Evolutionary conservation across 2,888 invertebrate genomes (phyloP), one percentile per base, ranked within the genome.

Genomic region (Sceliomorpha sp.): DNA sequence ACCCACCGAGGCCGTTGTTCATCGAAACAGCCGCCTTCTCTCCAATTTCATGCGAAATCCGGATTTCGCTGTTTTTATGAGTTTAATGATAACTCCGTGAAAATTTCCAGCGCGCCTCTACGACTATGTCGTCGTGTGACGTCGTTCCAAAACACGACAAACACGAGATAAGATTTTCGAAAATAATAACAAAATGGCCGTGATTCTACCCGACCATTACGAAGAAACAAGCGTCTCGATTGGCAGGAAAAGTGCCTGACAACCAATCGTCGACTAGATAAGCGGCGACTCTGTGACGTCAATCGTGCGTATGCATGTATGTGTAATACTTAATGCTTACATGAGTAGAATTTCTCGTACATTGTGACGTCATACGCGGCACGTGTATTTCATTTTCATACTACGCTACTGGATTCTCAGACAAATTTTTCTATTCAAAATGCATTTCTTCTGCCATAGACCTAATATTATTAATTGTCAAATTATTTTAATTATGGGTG

Each of bases 131-230:
- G 36, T 48, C 32, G 69, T 74, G 67, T 71, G 56, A 71, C 73
- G 78, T 75, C 74, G 68, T 72, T 70, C 50, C 70, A 66, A 75
- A 82, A 79, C 74, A 77, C 79, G 79, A 79, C 80, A 76, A 81
- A 78, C 42, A 40, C 58, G 45, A 39, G 36, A 42, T 31, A 80
- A 79, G 83, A 85, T 86, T 86, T 88, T 87, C 86, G 85, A 87
- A 87, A 86, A 87, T 84, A 84, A 84, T 83, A 86, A 85, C 82
- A 86, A 86, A 81, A 87, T 87, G 87, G 87, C 84, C 74, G 83
- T 69, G 66, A 58, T 66, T 70, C 76, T 81, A 75, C 76, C 75
- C 77, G 76, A 77, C 78, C 77, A 80, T 78, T 82, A 83, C 80
- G 75, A 76, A 83, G 72, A 72, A 72, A 72, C 66, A 45, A 20